Base-by-base conservation (phyloP, 2,888 invertebrate genomes). In the Dastarcus helophoroides region DNA sequence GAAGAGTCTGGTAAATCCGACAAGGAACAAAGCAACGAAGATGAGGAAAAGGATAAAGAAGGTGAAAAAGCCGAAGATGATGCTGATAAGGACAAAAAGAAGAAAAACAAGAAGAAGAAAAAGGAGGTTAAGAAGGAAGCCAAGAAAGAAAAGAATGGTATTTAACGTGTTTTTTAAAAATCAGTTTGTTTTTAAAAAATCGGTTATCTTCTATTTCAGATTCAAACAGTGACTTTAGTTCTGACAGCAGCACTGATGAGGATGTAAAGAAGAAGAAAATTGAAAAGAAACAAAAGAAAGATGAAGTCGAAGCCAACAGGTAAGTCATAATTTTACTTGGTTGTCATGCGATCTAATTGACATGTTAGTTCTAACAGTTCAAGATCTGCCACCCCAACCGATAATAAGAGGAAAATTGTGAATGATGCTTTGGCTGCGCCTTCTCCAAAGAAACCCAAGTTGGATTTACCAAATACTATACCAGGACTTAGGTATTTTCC, bases 1-100 rank as follows among this genome's bases (percentile, higher is more conserved):
- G 83, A 86, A 35, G 85, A 86, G 39, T 76, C 80, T 38, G 79
- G 86, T 36, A 76, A 81, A 56, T 79, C 83, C 32, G 71, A 69
- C 3, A 79, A 81, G 47, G 76, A 80, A 34, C 73, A 76, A 12
- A 63, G 62, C 22, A 61, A 67, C 31, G 76, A 80, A 25, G 77
- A 79, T 32, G 82, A 85, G 14, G 79, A 76, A 35, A 65, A 76
- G 16, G 77, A 79, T 38, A 78, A 82, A 47, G 81, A 81, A 15
- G 76, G 77, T 42, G 73, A 77, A 47, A 68, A 76, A 30, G 50
- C 54, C 12, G 48, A 54, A 26, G 59, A 59, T 13, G 51, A 46
- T 16, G 48, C 65, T 48, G 72, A 71, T 44, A 76, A 76, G 53
- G 76, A 77, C 13, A 69, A 71, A 47, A 69, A 69, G 7, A 74